A percentile compares a stretch with the other conserved stretches of the same genome.
Evolutionary conservation across 2,113 vertebrate genomes (phyloP).

Genomic region (Microtus pennsylvanicus): DNA sequence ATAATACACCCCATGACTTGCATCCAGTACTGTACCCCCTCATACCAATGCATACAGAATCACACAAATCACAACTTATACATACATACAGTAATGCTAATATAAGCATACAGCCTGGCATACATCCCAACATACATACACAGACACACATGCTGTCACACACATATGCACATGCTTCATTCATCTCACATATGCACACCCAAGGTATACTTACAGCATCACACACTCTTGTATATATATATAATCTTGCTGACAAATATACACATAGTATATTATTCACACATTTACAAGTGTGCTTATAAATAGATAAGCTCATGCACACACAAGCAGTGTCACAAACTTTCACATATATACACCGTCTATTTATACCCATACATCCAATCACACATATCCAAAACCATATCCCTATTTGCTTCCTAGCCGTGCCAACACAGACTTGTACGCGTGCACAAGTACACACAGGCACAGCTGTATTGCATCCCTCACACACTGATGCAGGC

Average conservation of each 20-base stretch:
- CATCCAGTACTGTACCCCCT: background rate
- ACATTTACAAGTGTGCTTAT: background rate
- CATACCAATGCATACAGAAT: background rate
- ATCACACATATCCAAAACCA: no score
- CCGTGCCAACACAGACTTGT: background rate
- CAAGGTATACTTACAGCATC: background rate
- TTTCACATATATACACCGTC: background rate
- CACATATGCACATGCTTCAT: no score
- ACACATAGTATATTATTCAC: background rate
- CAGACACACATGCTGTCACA: fast-evolving
- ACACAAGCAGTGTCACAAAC: background rate
- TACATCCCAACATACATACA: background rate
- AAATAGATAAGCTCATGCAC: no score
- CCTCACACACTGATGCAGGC: background rate
- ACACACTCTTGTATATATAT: background rate
- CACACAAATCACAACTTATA: background rate
- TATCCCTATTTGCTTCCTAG: background rate
- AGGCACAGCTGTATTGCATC: background rate
- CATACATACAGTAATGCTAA: background rate
- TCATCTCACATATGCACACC: background rate
- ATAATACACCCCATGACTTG: background rate
- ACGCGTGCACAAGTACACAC: background rate
- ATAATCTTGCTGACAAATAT: background rate
- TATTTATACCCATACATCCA: no score
- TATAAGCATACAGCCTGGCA: background rate